Conservation (phyloP, 2,888 invertebrate species). For the Heliconius charithonia region DNA sequence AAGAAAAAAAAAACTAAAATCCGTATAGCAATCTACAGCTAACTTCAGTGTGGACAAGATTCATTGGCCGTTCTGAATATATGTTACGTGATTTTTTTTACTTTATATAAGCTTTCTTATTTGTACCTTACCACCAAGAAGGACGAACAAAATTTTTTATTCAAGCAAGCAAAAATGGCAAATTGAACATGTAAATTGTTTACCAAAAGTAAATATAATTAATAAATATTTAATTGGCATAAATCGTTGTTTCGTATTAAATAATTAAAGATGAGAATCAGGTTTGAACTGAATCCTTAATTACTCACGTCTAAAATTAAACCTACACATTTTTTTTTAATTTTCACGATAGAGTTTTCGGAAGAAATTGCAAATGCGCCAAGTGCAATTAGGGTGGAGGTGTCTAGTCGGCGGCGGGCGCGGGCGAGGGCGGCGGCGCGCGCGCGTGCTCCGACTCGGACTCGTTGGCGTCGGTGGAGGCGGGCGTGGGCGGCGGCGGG, state of each 20-base stretch:
- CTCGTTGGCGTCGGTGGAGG: slow-evolving; percentile 96
- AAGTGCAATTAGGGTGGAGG: too few relatives aligned
- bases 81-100: too few relatives aligned
- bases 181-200: neutral
- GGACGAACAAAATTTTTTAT: neutral
- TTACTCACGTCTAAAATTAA: neutral
- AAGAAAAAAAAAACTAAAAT: neutral
- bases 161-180: neutral
- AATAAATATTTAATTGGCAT: slow-evolving; percentile 3
- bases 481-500: slow-evolving; percentile 97
- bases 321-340: too few relatives aligned
- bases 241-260: neutral
- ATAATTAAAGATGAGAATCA: neutral
- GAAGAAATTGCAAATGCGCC: too few relatives aligned
- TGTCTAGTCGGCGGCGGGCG: slow-evolving; percentile 62
- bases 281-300: neutral
- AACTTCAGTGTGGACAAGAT: too few relatives aligned
- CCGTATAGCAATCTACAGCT: neutral
- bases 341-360: too few relatives aligned
- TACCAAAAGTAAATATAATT: neutral
- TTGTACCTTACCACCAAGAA: too few relatives aligned
- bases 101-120: too few relatives aligned
- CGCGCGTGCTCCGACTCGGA: slow-evolving; percentile 90
- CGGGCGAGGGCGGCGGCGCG: slow-evolving; percentile 94
- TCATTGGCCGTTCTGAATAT: neutral